Base-by-base conservation (phyloP, 2,888 invertebrate genomes). In the Cylloceria caligata region DNA sequence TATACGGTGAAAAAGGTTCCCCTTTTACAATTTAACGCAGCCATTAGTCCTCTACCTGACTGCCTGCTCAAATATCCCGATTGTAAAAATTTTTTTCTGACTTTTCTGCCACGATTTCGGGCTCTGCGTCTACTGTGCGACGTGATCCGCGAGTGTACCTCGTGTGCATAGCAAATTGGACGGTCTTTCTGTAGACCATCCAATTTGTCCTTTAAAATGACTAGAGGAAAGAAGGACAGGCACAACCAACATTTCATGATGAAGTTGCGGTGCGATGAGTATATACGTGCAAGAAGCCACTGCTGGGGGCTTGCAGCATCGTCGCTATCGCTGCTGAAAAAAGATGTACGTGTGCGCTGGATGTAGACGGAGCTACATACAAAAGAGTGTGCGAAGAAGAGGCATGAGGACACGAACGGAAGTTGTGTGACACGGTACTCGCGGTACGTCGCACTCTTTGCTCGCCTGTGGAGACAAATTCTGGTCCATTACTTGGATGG, bases 111-210 rank as follows among this genome's bases (percentile, higher is more conserved):
- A n/a, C n/a, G n/a, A n/a, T n/a, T n/a, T n/a, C n/a, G n/a, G n/a
- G n/a, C n/a, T n/a, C n/a, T n/a, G n/a, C n/a, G n/a, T n/a, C n/a
- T n/a, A n/a, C n/a, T n/a, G n/a, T n/a, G n/a, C n/a, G n/a, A 30
- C 30, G 57, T 52, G 16, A 60, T 21, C 39, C 62, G 57, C 55
- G 52, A 47, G 45, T 9, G 71, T n/a, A 68, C 42, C 71, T 62
- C 49, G 71, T 77, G 84, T 87, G 85, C 85, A 84, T 85, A 84
- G 86, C 84, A 88, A 88, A 88, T 87, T 88, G 87, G 84, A 88
- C 84, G 77, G 74, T 75, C 83, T 84, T 86, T 83, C 83, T 72
- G 75, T 75, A 81, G 81, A 87, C 84, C 83, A 86, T 86, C 81
- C 88, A 87, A 87, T 88, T 88, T 88, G 83, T 87, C 81, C 83